Evolutionary conservation across 1,140 invertebrate genomes (phyloP), one percentile per base, ranked within the genome.

Genomic region (Neoseiulus cucumeris): DNA sequence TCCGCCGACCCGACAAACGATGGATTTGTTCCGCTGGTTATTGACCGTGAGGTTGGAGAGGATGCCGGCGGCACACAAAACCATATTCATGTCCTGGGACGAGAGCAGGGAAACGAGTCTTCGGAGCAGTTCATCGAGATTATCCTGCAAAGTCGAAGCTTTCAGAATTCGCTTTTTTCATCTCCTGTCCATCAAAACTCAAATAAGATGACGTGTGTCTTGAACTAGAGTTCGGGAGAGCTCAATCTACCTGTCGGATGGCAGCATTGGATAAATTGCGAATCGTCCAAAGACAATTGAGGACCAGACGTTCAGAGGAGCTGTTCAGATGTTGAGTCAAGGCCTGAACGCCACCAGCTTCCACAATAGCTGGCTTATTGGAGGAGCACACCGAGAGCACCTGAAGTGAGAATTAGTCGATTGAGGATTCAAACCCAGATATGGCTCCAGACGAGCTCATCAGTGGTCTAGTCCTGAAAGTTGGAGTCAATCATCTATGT

Each of bases 181-280:
- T 22, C 7, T 7, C 20, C 6, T 51, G 20, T 14, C 7, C 20
- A 29, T 9, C 7, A 14, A 51, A 51, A 51, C 20, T 14, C 45
- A 39, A 4, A 9, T 4, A 39, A 39, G 33, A 39, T 9, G 28
- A 14, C 45, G 6, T 0, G 6, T 7, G 28, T 51, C 1, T 7
- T 14, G 28, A 14, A 29, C 28, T 17, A 17, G 17, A 17, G 18
- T 17, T 44, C 17, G 17, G 18, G 17, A 44, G 18, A 44, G 42
- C n/a, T 12, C 12, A 12, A 59, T 22, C 12, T 64, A 65, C 64
- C 33, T 64, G 65, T 75, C 82, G 96, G 14, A 92, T 96, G 29
- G 89, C 92, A 69, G 91, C 91, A 79, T 98, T 93, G n/a, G 92
- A 97, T 9, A 98, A 77, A 80, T 98, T 97, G 71, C 93, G 82